Percentiles rank a stretch among this genome's conserved stretches.
These are phyloP conservation scores for Nerophis lumbriciformis DNA, from an alignment of 2,113 vertebrate species.

Conservation along the genomic window DNA sequence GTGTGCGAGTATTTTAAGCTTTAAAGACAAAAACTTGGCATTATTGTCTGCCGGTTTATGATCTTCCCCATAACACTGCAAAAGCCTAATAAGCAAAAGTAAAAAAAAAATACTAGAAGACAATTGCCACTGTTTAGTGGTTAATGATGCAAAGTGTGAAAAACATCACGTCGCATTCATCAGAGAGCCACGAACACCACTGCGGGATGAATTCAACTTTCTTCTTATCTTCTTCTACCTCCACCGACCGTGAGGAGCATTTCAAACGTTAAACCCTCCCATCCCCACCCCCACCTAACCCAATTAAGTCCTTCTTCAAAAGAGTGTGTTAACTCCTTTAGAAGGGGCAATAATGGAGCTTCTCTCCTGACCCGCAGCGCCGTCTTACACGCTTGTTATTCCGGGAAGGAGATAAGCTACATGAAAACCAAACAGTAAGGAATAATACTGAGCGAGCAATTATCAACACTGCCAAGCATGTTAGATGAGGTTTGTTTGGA, in stretches of 20 bases:
- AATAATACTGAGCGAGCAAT: conserved; percentile 3
- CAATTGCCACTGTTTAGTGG: conserved; percentile 2
- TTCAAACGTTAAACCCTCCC: conserved; percentile 41
- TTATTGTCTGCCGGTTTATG: not conserved
- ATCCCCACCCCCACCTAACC: conserved; percentile 21
- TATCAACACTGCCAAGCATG: not conserved
- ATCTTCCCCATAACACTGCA: not conserved
- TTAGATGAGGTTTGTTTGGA: not conserved
- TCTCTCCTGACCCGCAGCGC: conserved; percentile 19
- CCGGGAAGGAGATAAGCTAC: not conserved
- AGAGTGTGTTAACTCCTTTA: conserved; percentile 53
- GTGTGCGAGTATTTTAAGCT: not conserved
- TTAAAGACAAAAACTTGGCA: not conserved
- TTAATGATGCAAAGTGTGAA: conserved; percentile 22
- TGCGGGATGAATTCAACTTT: conserved; percentile 65
- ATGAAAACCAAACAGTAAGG: conserved; percentile 15
- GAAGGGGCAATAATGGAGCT: conserved; percentile 44
- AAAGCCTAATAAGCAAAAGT: not conserved
- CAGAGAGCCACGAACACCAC: conserved; percentile 39
- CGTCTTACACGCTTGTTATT: conserved; percentile 19
- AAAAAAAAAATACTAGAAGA: not conserved
- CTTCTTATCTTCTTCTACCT: conserved; percentile 56
- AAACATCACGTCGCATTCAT: conserved; percentile 46
- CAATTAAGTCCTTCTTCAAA: conserved; percentile 67
- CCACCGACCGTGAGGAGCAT: conserved; percentile 44